phyloP scores from a whole-genome alignment of 35 echinoderm and acorn worm genomes.

The Patiria miniata region DNA sequence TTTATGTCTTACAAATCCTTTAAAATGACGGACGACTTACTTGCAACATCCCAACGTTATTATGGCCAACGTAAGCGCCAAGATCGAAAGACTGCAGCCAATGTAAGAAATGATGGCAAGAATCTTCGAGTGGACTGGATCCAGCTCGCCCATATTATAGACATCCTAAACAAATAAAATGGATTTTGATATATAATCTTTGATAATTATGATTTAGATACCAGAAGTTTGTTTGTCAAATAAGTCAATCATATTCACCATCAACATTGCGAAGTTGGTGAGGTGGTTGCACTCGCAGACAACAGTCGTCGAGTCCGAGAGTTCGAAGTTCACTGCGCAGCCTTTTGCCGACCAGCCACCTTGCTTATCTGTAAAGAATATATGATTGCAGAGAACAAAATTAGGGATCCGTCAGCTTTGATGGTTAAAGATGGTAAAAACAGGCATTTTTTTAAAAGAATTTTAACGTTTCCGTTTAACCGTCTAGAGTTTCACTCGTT shows the following conservation, averaged over 20 bases:
- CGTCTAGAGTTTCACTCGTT: too few relatives aligned
- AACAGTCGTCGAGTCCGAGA: background rate
- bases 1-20: too few relatives aligned
- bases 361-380: background rate
- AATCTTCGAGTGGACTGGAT: conserved; percentile 17
- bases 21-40: background rate
- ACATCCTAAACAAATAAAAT: conserved; percentile 43
- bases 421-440: too few relatives aligned
- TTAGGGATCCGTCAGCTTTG: too few relatives aligned
- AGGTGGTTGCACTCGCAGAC: conserved; percentile 73
- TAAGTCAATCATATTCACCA: conserved; percentile 41
- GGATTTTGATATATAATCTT: too few relatives aligned
- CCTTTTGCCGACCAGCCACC: conserved; percentile 53
- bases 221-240: background rate
- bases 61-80: conserved; percentile 45
- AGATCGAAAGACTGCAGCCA: conserved; percentile 57
- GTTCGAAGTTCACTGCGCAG: background rate
- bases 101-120: conserved; percentile 63
- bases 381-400: too few relatives aligned
- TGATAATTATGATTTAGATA: background rate
- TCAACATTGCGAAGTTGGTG: conserved; percentile 70
- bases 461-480: too few relatives aligned
- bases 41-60: conserved; percentile 52
- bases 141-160: conserved; percentile 4
- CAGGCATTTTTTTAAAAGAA: too few relatives aligned